Conservation (phyloP, 2,113 vertebrate species). For the Thalassarche chlororhynchos region DNA sequence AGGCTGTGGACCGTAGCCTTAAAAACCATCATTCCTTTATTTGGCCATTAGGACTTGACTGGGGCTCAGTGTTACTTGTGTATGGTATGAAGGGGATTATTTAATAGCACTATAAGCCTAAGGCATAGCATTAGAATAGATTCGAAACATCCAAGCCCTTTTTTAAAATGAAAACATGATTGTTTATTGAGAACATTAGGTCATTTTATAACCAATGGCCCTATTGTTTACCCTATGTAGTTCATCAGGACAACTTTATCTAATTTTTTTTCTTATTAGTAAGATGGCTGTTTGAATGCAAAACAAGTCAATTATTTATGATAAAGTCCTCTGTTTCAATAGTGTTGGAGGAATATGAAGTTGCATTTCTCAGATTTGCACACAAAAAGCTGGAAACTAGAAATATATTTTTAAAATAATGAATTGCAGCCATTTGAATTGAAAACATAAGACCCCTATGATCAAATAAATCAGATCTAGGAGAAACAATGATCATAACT, state of each 20-base stretch:
- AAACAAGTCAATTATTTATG: slow-evolving; percentile 9
- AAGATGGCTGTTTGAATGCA: background rate
- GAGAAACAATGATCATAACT: background rate
- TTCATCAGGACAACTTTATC: background rate
- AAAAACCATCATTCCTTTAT: background rate
- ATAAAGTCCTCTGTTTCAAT: background rate
- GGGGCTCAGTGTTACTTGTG: background rate
- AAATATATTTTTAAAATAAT: background rate
- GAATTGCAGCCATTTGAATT: background rate
- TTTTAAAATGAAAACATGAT: background rate
- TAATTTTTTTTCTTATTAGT: background rate
- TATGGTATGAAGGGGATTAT: background rate
- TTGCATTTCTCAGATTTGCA: background rate
- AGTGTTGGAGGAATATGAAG: background rate
- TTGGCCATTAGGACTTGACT: background rate
- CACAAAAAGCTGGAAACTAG: background rate
- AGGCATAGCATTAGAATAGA: background rate
- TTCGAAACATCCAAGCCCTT: background rate
- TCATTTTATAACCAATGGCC: background rate
- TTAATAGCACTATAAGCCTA: background rate
- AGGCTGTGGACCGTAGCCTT: background rate
- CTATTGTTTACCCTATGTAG: background rate
- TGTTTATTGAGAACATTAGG: background rate
- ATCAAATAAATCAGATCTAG: background rate
- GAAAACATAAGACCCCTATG: background rate